Evolutionary conservation across 92 coral and sea anemone genomes (phyloP), one percentile per base, ranked within the genome.

Genomic region (Epizoanthus rinbou): DNA sequence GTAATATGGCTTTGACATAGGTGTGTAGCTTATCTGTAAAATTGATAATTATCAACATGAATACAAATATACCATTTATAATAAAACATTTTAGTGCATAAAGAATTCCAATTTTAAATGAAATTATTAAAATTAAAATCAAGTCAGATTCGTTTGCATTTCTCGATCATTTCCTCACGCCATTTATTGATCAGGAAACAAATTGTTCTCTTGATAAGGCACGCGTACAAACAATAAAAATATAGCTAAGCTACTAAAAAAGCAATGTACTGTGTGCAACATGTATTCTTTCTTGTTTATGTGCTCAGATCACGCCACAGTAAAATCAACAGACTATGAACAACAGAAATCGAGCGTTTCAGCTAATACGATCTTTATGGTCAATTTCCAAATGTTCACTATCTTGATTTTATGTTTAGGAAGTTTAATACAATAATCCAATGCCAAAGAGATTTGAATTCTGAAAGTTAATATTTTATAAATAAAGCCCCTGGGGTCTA

Each of bases 1-100:
- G 97, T 60, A 97, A 91, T 73, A 85, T 74, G 33, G 93, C 92
- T 69, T 91, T 91, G 11, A 94, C 97, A 84, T 90, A 97, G 31
- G 97, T 85, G 82, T 88, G 92, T 58, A 72, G 81, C 81, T 92
- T 92, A 6, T 92, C 99, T 94, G 72, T 45, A 79, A 67, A 76
- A 64, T 74, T 25, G 11, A 50, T 22, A 11, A 73, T 31, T 28
- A 68, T n/a, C 50, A 8, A 75, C 43, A 33, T 33, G 53, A 57
- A 75, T 52, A 41, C 17, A 17, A 47, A 69, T 10, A 31, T 13
- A 45, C 33, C 45, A 43, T 28, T 28, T 28, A 28, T 31, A 25
- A 67, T 28, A 67, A 67, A 66, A 28, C 19, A 23, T 11, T 43
- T 13, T 6, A 17, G 71, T 25, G 45, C 56, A 66, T 76, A 23